Evolutionary conservation across 2,888 invertebrate species (phyloP).

Genomic region (Arrhopalites spinosus): DNA sequence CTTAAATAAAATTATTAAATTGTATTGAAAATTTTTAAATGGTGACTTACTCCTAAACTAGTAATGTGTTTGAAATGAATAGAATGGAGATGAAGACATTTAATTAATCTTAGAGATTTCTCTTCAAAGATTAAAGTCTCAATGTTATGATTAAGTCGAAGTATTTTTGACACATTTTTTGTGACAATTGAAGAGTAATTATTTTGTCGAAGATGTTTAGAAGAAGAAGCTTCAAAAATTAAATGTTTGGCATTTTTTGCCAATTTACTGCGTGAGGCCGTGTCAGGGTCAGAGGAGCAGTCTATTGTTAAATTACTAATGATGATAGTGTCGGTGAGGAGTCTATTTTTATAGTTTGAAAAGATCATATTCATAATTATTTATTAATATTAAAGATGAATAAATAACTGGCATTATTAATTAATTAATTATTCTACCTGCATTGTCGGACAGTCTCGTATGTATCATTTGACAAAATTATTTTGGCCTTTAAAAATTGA

Average conservation of each 20-base stretch:
- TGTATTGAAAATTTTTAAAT: no score
- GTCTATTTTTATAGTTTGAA: no score
- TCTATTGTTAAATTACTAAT: slow-evolving; percentile 7
- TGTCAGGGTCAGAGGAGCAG: slow-evolving; percentile 16
- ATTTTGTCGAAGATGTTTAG: neutral
- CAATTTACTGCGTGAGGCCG: neutral
- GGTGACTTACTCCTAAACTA: slow-evolving; percentile 14
- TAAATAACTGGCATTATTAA: no score
- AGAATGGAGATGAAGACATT: neutral
- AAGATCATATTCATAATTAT: no score
- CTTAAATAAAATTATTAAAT: no score
- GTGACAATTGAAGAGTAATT: neutral
- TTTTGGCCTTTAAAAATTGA: neutral
- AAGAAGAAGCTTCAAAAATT: slow-evolving; percentile 5
- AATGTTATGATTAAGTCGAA: neutral
- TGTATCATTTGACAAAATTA: slow-evolving; percentile 11
- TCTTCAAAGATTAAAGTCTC: slow-evolving; percentile 25
- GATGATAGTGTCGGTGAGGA: neutral
- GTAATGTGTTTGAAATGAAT: neutral
- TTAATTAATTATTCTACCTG: no score
- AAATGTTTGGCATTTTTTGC: slow-evolving; percentile 20
- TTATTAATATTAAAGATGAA: no score
- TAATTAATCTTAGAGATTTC: slow-evolving; percentile 16
- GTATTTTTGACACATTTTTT: slow-evolving; percentile 5
- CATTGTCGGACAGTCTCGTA: slow-evolving; percentile 8